Evolutionary conservation across 2,797 vertebrate genomes (phyloP), one percentile per base, ranked within the genome.

Genomic region (Garrulus glandarius): DNA sequence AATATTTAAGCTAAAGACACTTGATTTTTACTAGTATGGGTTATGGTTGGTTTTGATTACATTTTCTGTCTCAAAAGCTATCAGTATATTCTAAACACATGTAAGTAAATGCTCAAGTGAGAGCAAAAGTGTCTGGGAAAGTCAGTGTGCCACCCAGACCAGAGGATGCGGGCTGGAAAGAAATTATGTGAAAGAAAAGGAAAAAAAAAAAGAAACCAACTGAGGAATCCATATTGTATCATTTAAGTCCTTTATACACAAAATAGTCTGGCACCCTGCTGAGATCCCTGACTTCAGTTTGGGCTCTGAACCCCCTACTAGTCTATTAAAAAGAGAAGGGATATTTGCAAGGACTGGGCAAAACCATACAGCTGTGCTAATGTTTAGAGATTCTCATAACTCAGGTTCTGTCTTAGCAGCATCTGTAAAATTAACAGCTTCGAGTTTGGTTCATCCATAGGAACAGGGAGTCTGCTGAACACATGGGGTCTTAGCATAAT

Each of bases 381-480:
- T 1, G 2, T 84, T 93, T 71, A 49, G 30, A 60, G 49, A 53
- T 89, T 92, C 87, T 92, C n/a, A 39, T 78, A 91, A 83, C 65
- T 63, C n/a, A 46, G 72, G 41, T 82, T 74, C 84, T 94, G 84
- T 36, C 69, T 87, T 94, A 95, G 78, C 64, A 85, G 30, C 89
- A 65, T 87, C 78, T 92, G 78, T 94, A 96, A 91, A 92, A 93
- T 95, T 94, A 96, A 80, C 89, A 92, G 63, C 88, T 91, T 79
- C 2, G 4, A 44, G 72, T 50, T 83, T 6, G 18, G n/a, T 78
- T 92, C 87, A 44, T 83, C 71, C 11, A 2, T 36, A 76, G 60
- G 65, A 87, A 29, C 1, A 1, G 43, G 24, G 34, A 84, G 30
- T 85, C 93, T 96, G 95, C 75, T 84, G 79, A 84, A 86, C 87